These are phyloP conservation scores for Odontomachus brunneus DNA, from an alignment of 1,140 invertebrate species.

Conservation along the genomic window DNA sequence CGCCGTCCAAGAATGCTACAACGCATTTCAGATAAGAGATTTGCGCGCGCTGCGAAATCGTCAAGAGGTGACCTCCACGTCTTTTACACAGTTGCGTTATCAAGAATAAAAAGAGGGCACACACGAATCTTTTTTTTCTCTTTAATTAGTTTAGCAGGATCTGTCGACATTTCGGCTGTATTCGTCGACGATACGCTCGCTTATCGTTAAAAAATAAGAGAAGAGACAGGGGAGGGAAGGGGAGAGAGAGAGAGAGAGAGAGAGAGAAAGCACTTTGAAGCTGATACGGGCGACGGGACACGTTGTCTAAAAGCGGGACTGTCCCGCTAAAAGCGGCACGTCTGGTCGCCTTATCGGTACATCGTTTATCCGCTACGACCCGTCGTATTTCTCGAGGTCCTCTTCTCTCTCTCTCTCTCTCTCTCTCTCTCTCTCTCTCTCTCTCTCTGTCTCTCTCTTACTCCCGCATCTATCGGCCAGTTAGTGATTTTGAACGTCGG, in stretches of 20 bases:
- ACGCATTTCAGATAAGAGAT: no score
- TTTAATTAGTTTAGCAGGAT: slow-evolving; percentile 11
- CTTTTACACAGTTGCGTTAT: not conserved
- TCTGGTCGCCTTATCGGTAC: slow-evolving; percentile 64
- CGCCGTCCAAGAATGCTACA: no score
- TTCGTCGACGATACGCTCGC: not conserved
- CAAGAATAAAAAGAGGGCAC: not conserved
- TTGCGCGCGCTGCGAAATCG: no score
- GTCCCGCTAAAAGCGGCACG: slow-evolving; percentile 45
- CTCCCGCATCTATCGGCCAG: slow-evolving; percentile 43
- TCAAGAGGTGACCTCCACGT: not conserved
- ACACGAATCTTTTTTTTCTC: not conserved
- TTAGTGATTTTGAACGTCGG: slow-evolving; percentile 57
- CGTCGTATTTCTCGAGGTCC: slow-evolving; percentile 64
- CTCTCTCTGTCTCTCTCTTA: slow-evolving; percentile 26
- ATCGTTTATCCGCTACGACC: slow-evolving; percentile 71
- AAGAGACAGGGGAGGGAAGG: no score
- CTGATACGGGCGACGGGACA: slow-evolving; percentile 23
- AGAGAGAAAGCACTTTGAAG: not conserved
- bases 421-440: slow-evolving; percentile 14
- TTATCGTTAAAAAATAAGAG: slow-evolving; percentile 23
- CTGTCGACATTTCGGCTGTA: not conserved
- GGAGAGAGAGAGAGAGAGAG: no score
- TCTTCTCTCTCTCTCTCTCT: slow-evolving; percentile 23
- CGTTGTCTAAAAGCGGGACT: slow-evolving; percentile 37